Conservation (phyloP, 2,797 vertebrate species). For the Urosaurus nigricauda region DNA sequence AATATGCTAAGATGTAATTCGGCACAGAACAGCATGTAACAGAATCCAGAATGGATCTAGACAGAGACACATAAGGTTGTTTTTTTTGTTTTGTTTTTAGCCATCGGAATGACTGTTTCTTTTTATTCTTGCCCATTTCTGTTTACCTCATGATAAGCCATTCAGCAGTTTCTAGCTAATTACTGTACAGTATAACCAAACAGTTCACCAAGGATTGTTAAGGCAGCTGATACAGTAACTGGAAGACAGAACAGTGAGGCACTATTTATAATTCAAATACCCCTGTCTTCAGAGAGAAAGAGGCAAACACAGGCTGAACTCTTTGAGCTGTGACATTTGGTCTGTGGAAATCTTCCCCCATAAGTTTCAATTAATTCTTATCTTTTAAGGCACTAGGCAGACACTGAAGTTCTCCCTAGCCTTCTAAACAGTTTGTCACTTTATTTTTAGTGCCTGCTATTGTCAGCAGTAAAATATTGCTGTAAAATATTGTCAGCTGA, state of each 20-base stretch:
- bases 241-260: background rate
- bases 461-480: background rate
- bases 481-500: background rate
- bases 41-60: too few relatives aligned
- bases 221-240: background rate
- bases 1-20: background rate
- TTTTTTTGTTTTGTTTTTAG: accelerated
- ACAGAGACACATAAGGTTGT: too few relatives aligned
- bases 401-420: background rate
- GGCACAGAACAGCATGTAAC: too few relatives aligned
- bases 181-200: background rate
- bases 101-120: background rate
- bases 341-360: background rate
- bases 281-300: background rate
- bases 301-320: background rate
- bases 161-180: background rate
- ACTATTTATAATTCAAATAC: too few relatives aligned
- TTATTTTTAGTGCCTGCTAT: background rate
- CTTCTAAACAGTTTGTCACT: too few relatives aligned
- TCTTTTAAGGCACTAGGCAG: background rate
- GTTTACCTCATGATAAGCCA: background rate
- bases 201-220: background rate
- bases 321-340: background rate
- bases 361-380: background rate
- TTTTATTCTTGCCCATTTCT: background rate